Evolutionary conservation across 2,888 invertebrate genomes (phyloP).

Genomic region (Hirtodrosophila alboralis): DNA sequence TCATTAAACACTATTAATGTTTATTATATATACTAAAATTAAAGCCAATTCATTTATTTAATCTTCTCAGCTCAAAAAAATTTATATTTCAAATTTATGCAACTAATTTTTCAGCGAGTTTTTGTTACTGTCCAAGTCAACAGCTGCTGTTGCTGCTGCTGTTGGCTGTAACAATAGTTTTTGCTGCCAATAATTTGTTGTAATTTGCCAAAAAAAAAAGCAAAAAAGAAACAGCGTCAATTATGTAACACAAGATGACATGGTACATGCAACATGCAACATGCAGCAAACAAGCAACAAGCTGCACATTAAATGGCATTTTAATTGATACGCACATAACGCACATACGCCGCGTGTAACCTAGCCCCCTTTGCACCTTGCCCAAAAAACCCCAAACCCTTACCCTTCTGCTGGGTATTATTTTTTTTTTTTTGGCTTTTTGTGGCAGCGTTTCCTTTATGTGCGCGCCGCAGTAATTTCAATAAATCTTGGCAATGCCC

Average conservation of each 20-base stretch:
- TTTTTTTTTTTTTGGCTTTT: too few species aligned
- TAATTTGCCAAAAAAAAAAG: too few species aligned
- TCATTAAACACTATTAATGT: too few species aligned
- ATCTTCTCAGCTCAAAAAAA: slow-evolving; percentile 18
- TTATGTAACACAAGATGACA: slow-evolving; percentile 59
- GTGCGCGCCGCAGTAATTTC: slow-evolving; percentile 71
- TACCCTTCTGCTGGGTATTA: too few species aligned
- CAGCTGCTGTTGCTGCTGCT: slow-evolving; percentile 52
- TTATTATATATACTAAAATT: background rate
- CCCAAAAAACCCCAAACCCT: too few species aligned
- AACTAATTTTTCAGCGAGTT: slow-evolving; percentile 48
- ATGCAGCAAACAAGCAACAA: slow-evolving; percentile 56
- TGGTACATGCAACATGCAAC: slow-evolving; percentile 30
- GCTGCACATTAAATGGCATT: slow-evolving; percentile 60
- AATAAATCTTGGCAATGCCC: slow-evolving; percentile 75
- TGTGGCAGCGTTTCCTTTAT: slow-evolving; percentile 16
- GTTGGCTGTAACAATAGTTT: slow-evolving; percentile 63
- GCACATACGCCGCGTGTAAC: slow-evolving; percentile 45
- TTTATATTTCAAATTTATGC: slow-evolving; percentile 48
- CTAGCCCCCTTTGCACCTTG: slow-evolving; percentile 23
- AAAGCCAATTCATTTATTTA: slow-evolving; percentile 1
- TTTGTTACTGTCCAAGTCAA: slow-evolving; percentile 12
- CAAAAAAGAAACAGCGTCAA: slow-evolving; percentile 58
- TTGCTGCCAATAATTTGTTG: slow-evolving; percentile 76
- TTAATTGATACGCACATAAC: slow-evolving; percentile 61